Evolutionary conservation across 2,797 vertebrate genomes (phyloP).

Genomic region (Apogon hyalosoma): DNA sequence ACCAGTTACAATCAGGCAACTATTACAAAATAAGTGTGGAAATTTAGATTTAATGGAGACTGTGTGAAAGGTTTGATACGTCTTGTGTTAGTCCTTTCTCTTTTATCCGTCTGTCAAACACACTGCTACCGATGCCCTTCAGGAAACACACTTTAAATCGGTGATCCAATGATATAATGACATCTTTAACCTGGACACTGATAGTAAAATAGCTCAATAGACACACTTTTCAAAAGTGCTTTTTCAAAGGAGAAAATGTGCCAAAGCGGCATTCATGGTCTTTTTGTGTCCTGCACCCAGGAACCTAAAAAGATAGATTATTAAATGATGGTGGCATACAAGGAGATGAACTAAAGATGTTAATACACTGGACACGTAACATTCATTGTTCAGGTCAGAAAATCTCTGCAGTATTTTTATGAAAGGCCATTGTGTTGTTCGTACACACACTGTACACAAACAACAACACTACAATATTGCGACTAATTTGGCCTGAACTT

Average conservation of each 20-base stretch:
- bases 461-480: too few relatives aligned
- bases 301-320: constrained; percentile 26
- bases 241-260: constrained; percentile 21
- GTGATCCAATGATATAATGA: constrained; percentile 48
- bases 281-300: constrained; percentile 16
- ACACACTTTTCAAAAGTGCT: constrained; percentile 22
- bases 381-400: too few relatives aligned
- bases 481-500: neutral
- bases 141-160: constrained; percentile 37
- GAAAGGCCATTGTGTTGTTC: too few relatives aligned
- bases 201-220: constrained; percentile 33
- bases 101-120: constrained; percentile 25
- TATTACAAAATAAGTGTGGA: neutral
- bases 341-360: neutral
- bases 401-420: too few relatives aligned
- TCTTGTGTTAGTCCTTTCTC: constrained; percentile 1
- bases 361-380: constrained; percentile 25
- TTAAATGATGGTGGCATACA: constrained; percentile 34
- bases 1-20: neutral
- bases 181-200: constrained; percentile 35
- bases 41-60: constrained; percentile 16
- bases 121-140: neutral
- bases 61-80: constrained; percentile 1
- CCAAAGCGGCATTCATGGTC: constrained; percentile 13
- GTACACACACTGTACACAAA: too few relatives aligned